Evolutionary conservation across 2,113 vertebrate species (phyloP).

Genomic region (Gracilinanus agilis): DNA sequence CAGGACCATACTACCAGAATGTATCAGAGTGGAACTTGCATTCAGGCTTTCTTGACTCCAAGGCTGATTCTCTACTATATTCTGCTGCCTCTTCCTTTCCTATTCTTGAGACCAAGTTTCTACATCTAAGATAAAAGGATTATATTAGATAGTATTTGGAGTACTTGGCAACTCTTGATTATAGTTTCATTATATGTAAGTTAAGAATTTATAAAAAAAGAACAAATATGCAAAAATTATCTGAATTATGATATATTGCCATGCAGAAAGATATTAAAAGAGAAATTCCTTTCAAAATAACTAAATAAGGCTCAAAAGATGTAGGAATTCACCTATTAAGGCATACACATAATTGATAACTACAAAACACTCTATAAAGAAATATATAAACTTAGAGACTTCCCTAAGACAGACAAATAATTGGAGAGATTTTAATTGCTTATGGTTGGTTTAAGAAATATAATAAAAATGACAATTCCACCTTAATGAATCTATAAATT

Average conservation of each 20-base stretch:
- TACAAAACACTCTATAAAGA: no score
- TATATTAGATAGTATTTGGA: background rate
- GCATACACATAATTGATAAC: background rate
- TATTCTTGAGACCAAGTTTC: background rate
- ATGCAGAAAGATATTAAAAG: background rate
- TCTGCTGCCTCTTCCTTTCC: background rate
- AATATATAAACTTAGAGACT: no score
- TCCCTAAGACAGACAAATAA: no score
- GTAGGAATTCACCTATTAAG: background rate
- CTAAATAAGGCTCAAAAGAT: background rate
- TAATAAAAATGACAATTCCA: no score
- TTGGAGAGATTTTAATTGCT: no score
- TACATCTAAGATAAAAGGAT: background rate
- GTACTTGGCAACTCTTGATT: background rate
- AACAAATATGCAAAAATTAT: background rate
- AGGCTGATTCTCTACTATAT: background rate
- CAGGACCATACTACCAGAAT: background rate
- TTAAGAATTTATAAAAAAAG: background rate
- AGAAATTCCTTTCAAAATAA: background rate
- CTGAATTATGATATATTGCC: background rate
- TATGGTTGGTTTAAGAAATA: no score
- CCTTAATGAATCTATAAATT: no score
- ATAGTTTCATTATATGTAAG: background rate
- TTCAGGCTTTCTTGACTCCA: background rate
- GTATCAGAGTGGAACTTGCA: background rate